Base-by-base conservation (phyloP, 1,140 invertebrate genomes). In the Drosophila tristis region DNA sequence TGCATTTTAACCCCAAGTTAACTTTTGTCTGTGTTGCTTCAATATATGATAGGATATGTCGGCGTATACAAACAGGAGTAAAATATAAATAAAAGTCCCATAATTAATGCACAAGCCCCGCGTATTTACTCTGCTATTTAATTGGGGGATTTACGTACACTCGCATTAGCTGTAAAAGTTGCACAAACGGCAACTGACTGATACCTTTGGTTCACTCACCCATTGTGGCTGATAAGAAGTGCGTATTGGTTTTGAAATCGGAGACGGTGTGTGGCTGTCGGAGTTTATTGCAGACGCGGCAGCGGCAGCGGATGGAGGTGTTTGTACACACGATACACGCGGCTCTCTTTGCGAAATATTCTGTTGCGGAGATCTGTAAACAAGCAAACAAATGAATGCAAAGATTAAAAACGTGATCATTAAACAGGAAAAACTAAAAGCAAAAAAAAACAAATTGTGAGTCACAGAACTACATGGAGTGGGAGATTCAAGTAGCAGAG, bases 371-470 rank as follows among this genome's bases (percentile, higher is more conserved):
- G 61, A 75, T 74, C 82, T 71, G 44, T 20, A 55, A 81, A 54
- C 47, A 49, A 65, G 60, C 68, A 72, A 72, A 59, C 71, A 74
- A 74, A 74, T 70, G 60, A 74, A 64, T 74, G 64, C 63, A 56
- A 58, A 75, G 78, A 85, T 81, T 86, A 87, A 68, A 63, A 63
- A 45, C 16, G 42, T 65, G 67, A 81, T 85, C 78, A 61, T 63
- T 62, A 43, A 42, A 55, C 43, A 44, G 45, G 48, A 5, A 31
- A 29, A 29, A 29, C 26, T 0, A 29, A 7, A 1, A 29, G 26
- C 26, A 29, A 7, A 4, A 11, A 13, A 1, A 29, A 49, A 53
- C 56, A 67, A 61, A 58, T 61, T 75, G 73, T 85, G 80, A 85
- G 56, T 86, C 80, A 85, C 59, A 54, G 44, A 71, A 35, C 72